A percentile compares a stretch with the other conserved stretches of the same genome.
Evolutionary conservation across 2,113 vertebrate genomes (phyloP).

Genomic region (Promerops cafer): DNA sequence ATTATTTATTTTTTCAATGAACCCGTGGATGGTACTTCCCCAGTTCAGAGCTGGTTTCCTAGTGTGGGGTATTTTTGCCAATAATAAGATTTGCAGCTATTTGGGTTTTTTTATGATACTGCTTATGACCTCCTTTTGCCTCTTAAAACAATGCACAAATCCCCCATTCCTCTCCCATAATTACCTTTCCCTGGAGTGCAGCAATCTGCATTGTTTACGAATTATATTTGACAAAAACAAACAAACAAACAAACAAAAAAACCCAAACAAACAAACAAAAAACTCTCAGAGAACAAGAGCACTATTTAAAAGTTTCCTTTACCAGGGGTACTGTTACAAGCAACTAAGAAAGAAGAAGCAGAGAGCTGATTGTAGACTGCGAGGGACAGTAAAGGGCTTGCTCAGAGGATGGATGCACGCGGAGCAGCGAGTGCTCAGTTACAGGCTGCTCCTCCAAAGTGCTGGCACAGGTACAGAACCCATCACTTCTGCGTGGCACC

Average conservation of each 20-base stretch:
- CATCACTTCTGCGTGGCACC: neutral
- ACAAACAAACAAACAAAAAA: neutral
- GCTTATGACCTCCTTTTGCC: neutral
- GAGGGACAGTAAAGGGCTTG: neutral
- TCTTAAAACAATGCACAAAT: constrained; percentile 6
- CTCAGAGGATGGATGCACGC: neutral
- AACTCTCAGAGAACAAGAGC: neutral
- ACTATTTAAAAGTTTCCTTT: constrained; percentile 36
- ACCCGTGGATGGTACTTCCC: neutral
- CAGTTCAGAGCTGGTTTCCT: neutral
- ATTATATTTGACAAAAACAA: neutral
- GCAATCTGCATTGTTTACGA: constrained; percentile 20
- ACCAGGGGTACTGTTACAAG: neutral
- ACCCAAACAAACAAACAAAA: neutral
- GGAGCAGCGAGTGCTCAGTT: neutral
- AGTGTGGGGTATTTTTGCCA: neutral
- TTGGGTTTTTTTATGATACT: neutral
- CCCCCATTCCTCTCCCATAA: neutral
- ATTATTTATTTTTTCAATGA: neutral
- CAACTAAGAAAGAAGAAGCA: neutral
- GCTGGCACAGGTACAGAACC: neutral
- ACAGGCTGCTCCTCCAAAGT: neutral
- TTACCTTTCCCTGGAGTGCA: neutral
- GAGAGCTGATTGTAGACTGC: neutral
- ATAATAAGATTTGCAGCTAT: neutral